These are phyloP conservation scores for Trichonephila clavipes DNA, from an alignment of 1,140 invertebrate species.

Conservation along the genomic window DNA sequence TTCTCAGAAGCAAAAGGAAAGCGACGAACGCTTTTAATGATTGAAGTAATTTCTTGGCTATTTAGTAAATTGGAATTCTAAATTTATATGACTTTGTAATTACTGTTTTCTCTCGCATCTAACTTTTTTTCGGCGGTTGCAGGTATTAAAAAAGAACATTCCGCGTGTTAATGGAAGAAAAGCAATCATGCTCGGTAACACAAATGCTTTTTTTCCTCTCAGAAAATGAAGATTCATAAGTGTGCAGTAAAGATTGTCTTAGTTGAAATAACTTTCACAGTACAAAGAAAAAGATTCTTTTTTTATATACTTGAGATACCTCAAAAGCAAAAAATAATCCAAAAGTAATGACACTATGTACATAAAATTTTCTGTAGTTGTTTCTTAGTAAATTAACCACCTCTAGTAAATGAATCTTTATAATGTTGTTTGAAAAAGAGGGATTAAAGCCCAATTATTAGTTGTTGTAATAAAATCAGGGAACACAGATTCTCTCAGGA, in stretches of 20 bases:
- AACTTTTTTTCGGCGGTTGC: neutral
- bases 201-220: neutral
- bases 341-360: neutral
- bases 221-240: neutral
- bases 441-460: no score
- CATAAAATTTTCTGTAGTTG: neutral
- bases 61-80: conserved; percentile 43
- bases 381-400: neutral
- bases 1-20: neutral
- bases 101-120: neutral
- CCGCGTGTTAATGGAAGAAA: neutral
- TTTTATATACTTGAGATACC: neutral
- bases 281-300: neutral
- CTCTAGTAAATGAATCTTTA: neutral
- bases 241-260: neutral
- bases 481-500: no score
- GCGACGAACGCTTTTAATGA: neutral
- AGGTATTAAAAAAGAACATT: neutral
- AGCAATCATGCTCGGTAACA: neutral
- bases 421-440: no score
- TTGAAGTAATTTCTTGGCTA: conserved; percentile 43
- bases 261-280: neutral
- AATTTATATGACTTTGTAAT: conserved; percentile 64
- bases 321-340: neutral
- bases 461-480: neutral